Percentiles rank a stretch among this genome's conserved stretches.
Evolutionary conservation across 2,888 invertebrate species (phyloP).

Genomic region (Agrotis exclamationis): DNA sequence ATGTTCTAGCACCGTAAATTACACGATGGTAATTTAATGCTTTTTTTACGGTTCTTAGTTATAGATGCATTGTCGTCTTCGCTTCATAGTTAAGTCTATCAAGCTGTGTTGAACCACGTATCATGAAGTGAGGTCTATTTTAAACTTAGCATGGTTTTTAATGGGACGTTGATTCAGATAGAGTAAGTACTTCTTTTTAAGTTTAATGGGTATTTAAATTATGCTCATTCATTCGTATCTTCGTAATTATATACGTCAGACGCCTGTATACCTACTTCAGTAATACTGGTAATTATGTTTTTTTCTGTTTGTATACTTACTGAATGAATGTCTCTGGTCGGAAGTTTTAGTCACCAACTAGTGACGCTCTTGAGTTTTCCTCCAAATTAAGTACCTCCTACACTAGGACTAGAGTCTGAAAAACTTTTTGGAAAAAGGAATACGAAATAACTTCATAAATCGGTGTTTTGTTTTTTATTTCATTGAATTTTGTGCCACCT

Average conservation of each 20-base stretch:
- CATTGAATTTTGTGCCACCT: no score
- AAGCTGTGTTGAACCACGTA: conserved; percentile 17
- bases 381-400: no score
- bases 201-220: background rate
- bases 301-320: no score
- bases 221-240: conserved; percentile 1
- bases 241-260: background rate
- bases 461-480: no score
- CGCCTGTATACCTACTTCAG: no score
- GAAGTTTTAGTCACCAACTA: no score
- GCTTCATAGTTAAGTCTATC: conserved; percentile 21
- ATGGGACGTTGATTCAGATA: background rate
- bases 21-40: conserved; percentile 26
- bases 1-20: conserved; percentile 45
- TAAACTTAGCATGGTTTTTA: conserved; percentile 9
- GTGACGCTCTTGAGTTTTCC: no score
- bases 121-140: conserved; percentile 15
- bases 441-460: no score
- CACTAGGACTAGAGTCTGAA: no score
- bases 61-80: conserved; percentile 27
- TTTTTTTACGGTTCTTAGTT: conserved; percentile 39
- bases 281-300: no score
- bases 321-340: no score
- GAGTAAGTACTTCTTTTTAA: background rate
- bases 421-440: no score